Conservation (phyloP, 2,888 invertebrate species). For the Conistra vaccinii region DNA sequence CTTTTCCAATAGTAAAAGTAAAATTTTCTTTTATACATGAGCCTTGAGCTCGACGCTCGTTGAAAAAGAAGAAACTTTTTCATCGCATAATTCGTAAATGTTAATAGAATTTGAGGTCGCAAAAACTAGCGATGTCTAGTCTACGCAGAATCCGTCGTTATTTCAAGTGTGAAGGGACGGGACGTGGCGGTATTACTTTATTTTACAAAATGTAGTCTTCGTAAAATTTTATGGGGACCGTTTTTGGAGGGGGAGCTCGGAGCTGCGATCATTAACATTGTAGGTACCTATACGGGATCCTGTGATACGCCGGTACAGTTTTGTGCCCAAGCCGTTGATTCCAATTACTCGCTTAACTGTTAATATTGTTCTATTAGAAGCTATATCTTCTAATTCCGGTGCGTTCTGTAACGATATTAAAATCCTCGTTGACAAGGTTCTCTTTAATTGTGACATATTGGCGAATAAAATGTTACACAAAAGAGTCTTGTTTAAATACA, state of each 20-base stretch:
- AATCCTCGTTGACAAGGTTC: conserved; percentile 36
- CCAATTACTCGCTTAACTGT: conserved; percentile 81
- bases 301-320: conserved; percentile 70
- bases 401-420: conserved; percentile 59
- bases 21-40: conserved; percentile 47
- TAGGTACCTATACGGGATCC: conserved; percentile 75
- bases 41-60: conserved; percentile 8
- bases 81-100: conserved; percentile 52
- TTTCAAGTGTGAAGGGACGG: conserved; percentile 72
- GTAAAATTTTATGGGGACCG: conserved; percentile 85
- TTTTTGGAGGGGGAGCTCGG: conserved; percentile 76
- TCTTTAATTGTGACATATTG: conserved; percentile 32
- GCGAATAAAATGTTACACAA: conserved; percentile 5
- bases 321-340: conserved; percentile 79
- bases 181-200: conserved; percentile 78
- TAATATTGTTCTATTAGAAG: conserved; percentile 74
- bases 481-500: conserved; percentile 20
- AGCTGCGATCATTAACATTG: conserved; percentile 79
- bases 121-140: conserved; percentile 71
- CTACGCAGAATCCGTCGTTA: conserved; percentile 74
- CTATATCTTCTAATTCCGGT: conserved; percentile 67
- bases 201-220: conserved; percentile 84
- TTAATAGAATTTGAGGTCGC: conserved; percentile 64
- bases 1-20: conserved; percentile 7
- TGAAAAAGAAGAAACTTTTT: conserved; percentile 35